A percentile compares a stretch with the other conserved stretches of the same genome.
phyloP scores from a whole-genome alignment of 2,797 vertebrate species.

The Sebastes goodei region DNA sequence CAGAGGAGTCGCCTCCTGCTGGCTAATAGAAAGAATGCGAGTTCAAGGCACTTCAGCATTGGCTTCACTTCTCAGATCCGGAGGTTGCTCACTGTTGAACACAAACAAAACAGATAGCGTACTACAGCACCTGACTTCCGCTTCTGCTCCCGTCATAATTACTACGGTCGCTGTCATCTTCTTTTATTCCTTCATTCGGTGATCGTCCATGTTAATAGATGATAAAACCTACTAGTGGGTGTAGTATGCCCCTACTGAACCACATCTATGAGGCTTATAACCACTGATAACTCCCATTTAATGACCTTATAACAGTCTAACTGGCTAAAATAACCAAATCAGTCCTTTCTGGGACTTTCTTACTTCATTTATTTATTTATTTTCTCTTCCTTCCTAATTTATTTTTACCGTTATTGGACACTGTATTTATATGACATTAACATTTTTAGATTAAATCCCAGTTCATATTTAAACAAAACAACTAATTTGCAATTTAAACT shows the following conservation, averaged over 20 bases:
- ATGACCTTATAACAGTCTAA: not conserved
- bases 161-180: not conserved
- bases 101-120: no score
- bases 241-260: not conserved
- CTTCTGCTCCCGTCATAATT: no score
- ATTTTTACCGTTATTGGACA: not conserved
- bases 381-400: not conserved
- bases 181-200: not conserved
- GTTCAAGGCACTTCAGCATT: no score
- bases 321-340: not conserved
- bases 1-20: no score
- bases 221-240: not conserved
- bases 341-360: not conserved
- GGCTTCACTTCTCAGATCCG: no score
- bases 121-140: no score
- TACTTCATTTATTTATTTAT: not conserved
- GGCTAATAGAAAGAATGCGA: no score
- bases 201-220: not conserved
- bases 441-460: not conserved
- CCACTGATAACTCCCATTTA: not conserved
- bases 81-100: no score
- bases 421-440: not conserved
- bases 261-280: no score
- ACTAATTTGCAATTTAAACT: not conserved
- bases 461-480: not conserved